Conservation (phyloP, 2,113 vertebrate species). For the Heteronetta atricapilla region DNA sequence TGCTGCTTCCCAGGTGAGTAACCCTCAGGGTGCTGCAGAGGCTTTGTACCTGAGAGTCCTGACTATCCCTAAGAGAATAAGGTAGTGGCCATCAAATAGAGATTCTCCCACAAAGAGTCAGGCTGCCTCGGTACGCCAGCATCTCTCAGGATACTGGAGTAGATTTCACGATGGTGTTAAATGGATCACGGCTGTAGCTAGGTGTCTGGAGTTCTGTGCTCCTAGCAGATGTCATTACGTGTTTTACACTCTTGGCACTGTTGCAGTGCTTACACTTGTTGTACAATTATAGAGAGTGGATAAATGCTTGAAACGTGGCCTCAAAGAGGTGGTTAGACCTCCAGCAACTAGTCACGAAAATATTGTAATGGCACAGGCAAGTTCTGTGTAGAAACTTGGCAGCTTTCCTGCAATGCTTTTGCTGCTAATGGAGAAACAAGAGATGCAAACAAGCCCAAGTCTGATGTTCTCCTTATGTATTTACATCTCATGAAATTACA, state of each 20-base stretch:
- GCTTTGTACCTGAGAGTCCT: neutral
- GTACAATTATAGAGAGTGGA: neutral
- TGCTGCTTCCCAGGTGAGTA: slow-evolving; percentile 59
- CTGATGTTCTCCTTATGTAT: neutral
- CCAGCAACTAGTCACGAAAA: neutral
- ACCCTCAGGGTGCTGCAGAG: neutral
- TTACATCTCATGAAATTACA: neutral
- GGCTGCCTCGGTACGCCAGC: rapidly evolving
- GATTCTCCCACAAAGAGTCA: neutral
- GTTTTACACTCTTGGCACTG: neutral
- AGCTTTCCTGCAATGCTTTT: neutral
- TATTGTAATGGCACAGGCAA: neutral
- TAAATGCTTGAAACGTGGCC: neutral
- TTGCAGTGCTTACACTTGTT: neutral
- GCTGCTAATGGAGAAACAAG: slow-evolving; percentile 9
- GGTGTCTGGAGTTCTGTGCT: neutral
- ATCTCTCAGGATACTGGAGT: neutral
- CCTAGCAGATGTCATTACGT: neutral
- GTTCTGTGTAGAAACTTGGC: neutral
- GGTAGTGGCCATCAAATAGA: neutral
- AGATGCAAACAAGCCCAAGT: slow-evolving; percentile 2
- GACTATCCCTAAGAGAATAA: neutral
- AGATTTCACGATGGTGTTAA: neutral
- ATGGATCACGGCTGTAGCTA: neutral
- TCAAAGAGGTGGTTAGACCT: neutral